phyloP scores from a whole-genome alignment of 2,113 vertebrate genomes.

The Donacobius atricapilla region DNA sequence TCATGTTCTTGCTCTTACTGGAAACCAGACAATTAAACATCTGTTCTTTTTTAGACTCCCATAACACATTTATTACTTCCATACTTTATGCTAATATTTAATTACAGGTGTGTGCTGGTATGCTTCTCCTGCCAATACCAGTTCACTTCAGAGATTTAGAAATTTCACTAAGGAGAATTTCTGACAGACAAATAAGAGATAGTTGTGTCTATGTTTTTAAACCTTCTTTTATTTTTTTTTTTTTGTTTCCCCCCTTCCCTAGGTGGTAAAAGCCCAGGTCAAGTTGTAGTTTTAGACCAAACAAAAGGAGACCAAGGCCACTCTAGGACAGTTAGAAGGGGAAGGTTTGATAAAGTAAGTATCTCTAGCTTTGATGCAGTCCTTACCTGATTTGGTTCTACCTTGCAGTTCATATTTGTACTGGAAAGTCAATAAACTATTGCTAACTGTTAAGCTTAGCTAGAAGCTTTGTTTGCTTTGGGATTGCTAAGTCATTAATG shows the following conservation, averaged over 20 bases:
- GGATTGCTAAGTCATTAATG: conserved; percentile 14
- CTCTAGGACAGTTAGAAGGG: conserved; percentile 83
- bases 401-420: not conserved
- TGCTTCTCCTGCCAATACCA: not conserved
- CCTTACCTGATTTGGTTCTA: not conserved
- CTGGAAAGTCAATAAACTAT: not conserved
- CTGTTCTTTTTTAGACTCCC: not conserved
- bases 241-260: not conserved
- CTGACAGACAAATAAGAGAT: not conserved
- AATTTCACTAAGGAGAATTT: not conserved
- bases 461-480: conserved; percentile 6
- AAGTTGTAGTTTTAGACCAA: conserved; percentile 80
- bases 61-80: not conserved
- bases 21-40: not conserved
- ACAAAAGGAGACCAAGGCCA: conserved; percentile 81
- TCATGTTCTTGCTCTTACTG: not conserved
- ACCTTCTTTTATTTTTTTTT: not conserved
- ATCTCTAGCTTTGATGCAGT: not conserved
- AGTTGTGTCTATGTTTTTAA: not conserved
- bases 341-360: conserved; percentile 90
- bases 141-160: not conserved
- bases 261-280: conserved; percentile 88
- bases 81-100: not conserved
- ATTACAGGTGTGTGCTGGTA: not conserved
- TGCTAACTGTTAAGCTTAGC: not conserved